These are phyloP conservation scores for Syngnathus floridae DNA, from an alignment of 2,113 vertebrate genomes.

Conservation along the genomic window DNA sequence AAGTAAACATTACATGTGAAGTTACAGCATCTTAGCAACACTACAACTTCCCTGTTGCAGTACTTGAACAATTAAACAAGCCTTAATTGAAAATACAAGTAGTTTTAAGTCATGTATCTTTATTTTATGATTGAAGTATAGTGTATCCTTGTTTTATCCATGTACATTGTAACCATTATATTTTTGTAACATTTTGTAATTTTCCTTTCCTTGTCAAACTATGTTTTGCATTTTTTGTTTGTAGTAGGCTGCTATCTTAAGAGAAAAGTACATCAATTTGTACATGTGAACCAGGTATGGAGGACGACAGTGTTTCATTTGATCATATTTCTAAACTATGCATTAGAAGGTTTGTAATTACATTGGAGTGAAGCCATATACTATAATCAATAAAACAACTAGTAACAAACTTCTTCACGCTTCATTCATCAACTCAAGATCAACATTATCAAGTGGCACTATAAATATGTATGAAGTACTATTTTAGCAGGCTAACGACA, in stretches of 20 bases:
- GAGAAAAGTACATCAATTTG: conserved; percentile 46
- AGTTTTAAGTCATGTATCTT: conserved; percentile 46
- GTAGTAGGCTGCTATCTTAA: conserved; percentile 62
- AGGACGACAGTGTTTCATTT: conserved; percentile 39
- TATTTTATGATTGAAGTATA: conserved; percentile 51
- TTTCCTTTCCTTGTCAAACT: conserved; percentile 17
- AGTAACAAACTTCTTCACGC: conserved; percentile 16
- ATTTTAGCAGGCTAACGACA: background rate
- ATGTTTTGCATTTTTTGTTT: conserved; percentile 43
- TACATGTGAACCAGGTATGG: conserved; percentile 56
- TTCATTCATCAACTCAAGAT: conserved; percentile 13
- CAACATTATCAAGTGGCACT: conserved; percentile 3
- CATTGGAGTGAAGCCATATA: conserved; percentile 58
- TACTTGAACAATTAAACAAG: conserved; percentile 48
- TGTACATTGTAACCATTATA: conserved; percentile 61
- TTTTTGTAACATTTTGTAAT: conserved; percentile 56
- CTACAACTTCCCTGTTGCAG: conserved; percentile 24
- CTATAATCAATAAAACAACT: conserved; percentile 59
- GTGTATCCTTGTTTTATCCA: conserved; percentile 42
- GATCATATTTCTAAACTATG: conserved; percentile 40
- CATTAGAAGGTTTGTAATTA: conserved; percentile 42
- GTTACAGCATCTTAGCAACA: conserved; percentile 5
- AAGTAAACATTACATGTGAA: conserved; percentile 13
- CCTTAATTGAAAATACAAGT: conserved; percentile 34
- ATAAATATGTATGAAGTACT: background rate